phyloP scores from a whole-genome alignment of 2,888 invertebrate species.

The Morinoia aosen region DNA sequence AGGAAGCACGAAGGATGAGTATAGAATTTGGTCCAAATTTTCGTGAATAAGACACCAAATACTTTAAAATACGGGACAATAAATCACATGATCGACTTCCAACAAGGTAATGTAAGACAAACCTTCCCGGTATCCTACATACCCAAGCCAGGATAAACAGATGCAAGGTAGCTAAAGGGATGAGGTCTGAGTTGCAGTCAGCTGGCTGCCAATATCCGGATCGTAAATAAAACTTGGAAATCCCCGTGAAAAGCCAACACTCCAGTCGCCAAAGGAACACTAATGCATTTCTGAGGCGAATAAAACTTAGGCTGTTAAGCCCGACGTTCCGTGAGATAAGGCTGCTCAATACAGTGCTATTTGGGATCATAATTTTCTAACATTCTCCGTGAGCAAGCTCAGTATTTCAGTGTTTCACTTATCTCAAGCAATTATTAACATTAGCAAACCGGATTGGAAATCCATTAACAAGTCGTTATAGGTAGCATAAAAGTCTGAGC shows the following conservation, averaged over 20 bases:
- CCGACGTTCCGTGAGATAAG: background rate
- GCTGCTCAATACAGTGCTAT: background rate
- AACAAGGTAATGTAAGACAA: too few relatives aligned
- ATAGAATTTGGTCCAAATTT: too few relatives aligned
- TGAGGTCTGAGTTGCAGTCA: background rate
- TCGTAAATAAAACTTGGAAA: background rate
- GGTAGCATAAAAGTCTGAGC: background rate
- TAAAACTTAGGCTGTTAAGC: background rate
- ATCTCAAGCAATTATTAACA: background rate
- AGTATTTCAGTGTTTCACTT: background rate
- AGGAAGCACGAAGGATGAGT: too few relatives aligned
- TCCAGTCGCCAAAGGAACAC: background rate
- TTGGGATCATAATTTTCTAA: background rate
- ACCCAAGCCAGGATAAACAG: background rate
- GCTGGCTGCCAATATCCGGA: background rate
- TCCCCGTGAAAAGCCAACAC: conserved; percentile 12
- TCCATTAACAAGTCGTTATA: conserved; percentile 10
- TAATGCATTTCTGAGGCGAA: background rate
- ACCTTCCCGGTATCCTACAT: too few relatives aligned
- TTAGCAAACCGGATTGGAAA: background rate
- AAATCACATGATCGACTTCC: too few relatives aligned
- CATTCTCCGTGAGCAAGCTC: background rate
- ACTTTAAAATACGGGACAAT: too few relatives aligned
- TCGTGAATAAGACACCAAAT: too few relatives aligned
- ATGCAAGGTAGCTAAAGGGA: too few relatives aligned